These are phyloP conservation scores for Pyrgilauda ruficollis DNA, from an alignment of 2,113 vertebrate species.

Conservation along the genomic window DNA sequence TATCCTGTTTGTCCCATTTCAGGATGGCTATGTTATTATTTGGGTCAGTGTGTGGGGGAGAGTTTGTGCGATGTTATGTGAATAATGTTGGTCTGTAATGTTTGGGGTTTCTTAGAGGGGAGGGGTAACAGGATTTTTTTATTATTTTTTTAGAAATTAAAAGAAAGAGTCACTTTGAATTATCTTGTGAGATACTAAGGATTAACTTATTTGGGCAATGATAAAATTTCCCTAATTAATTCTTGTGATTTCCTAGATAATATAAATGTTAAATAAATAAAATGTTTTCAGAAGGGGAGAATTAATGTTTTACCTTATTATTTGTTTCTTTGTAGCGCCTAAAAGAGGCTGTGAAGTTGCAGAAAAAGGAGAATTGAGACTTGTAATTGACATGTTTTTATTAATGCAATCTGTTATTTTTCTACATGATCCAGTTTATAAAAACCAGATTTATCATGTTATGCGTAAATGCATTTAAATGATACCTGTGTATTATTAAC, in stretches of 20 bases:
- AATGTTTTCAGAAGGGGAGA: neutral
- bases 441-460: neutral
- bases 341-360: neutral
- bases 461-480: neutral
- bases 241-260: neutral
- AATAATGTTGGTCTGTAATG: neutral
- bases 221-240: neutral
- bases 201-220: neutral
- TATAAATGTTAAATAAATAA: neutral
- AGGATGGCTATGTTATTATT: neutral
- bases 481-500: neutral
- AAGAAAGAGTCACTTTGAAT: neutral
- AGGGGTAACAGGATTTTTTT: neutral
- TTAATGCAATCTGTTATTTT: neutral
- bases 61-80: neutral
- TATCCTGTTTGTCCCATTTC: slow-evolving; percentile 43
- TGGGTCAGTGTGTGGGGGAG: neutral
- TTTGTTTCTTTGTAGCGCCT: neutral
- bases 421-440: neutral
- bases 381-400: neutral
- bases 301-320: neutral
- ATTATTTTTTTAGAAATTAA: neutral
- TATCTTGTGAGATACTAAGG: neutral
- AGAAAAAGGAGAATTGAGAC: neutral
- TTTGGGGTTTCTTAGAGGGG: neutral